Evolutionary conservation across 2,888 invertebrate species (phyloP).

Genomic region (Parelbella ahira): DNA sequence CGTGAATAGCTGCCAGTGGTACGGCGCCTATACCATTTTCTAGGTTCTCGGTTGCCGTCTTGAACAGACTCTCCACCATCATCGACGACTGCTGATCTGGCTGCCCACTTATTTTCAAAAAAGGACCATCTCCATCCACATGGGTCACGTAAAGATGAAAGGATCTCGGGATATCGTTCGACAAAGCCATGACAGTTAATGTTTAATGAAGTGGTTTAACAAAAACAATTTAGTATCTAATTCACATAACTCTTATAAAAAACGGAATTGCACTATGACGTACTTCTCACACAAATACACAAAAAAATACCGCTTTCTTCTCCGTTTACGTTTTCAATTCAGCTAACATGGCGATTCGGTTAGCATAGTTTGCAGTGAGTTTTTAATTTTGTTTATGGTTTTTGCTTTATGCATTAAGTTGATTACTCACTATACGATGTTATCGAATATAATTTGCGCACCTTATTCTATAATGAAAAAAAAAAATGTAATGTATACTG

Average conservation of each 20-base stretch:
- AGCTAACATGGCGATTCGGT: constrained; percentile 65
- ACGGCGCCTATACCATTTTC: constrained; percentile 70
- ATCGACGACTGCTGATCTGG: constrained; percentile 78
- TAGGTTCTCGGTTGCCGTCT: constrained; percentile 56
- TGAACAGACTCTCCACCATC: constrained; percentile 77
- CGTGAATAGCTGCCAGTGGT: constrained; percentile 68
- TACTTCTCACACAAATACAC: constrained; percentile 43
- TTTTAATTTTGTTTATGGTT: constrained; percentile 19
- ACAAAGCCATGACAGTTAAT: constrained; percentile 52
- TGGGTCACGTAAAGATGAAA: constrained; percentile 82
- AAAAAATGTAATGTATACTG: too few relatives aligned
- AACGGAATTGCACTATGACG: constrained; percentile 39
- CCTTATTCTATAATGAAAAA: too few relatives aligned
- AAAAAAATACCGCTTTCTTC: constrained; percentile 64
- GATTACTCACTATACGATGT: too few relatives aligned
- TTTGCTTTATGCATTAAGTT: not conserved
- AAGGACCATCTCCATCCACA: constrained; percentile 84
- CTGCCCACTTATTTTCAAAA: constrained; percentile 87
- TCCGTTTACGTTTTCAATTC: constrained; percentile 68
- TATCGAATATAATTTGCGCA: too few relatives aligned
- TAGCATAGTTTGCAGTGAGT: constrained; percentile 15
- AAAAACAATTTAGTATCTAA: constrained; percentile 16
- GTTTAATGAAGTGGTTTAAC: constrained; percentile 28
- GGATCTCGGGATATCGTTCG: constrained; percentile 52
- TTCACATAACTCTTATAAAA: constrained; percentile 51